Conservation (phyloP, 2,797 vertebrate genomes). For the Melanotaenia pygmaea region DNA sequence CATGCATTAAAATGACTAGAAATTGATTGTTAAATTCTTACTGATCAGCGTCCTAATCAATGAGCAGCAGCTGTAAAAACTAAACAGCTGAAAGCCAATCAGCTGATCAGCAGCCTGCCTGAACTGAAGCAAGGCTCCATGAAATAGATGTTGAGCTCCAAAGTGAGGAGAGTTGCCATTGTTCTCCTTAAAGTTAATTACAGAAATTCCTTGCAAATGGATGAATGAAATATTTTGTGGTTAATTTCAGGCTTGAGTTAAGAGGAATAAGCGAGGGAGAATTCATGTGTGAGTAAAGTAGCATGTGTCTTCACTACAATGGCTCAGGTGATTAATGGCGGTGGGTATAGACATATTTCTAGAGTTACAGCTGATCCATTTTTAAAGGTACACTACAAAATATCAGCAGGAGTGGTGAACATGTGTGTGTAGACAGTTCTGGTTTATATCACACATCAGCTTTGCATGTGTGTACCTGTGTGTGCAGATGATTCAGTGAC, state of each 20-base stretch:
- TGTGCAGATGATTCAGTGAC: constrained; percentile 39
- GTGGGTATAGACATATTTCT: constrained; percentile 36
- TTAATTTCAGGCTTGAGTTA: constrained; percentile 45
- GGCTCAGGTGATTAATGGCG: constrained; percentile 52
- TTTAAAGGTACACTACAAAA: constrained; percentile 48
- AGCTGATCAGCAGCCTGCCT: constrained; percentile 14
- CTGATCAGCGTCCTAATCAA: background rate
- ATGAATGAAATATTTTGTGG: constrained; percentile 36
- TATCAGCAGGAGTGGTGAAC: constrained; percentile 29
- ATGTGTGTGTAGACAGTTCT: constrained; percentile 53
- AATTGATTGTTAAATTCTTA: background rate
- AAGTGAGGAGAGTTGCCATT: background rate
- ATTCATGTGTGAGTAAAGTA: constrained; percentile 27
- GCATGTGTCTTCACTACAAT: constrained; percentile 32
- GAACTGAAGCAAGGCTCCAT: constrained; percentile 12
- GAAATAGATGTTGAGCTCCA: constrained; percentile 12
- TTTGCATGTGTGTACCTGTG: constrained; percentile 36
- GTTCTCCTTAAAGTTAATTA: constrained; percentile 34
- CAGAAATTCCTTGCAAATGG: constrained; percentile 16
- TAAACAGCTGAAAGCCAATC: constrained; percentile 27
- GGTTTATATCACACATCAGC: constrained; percentile 41
- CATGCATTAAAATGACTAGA: constrained; percentile 8
- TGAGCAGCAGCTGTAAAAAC: constrained; percentile 1
- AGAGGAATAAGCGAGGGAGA: constrained; percentile 30
- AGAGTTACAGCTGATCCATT: constrained; percentile 51